phyloP scores from a whole-genome alignment of 2,797 vertebrate genomes.

The Alauda arvensis region DNA sequence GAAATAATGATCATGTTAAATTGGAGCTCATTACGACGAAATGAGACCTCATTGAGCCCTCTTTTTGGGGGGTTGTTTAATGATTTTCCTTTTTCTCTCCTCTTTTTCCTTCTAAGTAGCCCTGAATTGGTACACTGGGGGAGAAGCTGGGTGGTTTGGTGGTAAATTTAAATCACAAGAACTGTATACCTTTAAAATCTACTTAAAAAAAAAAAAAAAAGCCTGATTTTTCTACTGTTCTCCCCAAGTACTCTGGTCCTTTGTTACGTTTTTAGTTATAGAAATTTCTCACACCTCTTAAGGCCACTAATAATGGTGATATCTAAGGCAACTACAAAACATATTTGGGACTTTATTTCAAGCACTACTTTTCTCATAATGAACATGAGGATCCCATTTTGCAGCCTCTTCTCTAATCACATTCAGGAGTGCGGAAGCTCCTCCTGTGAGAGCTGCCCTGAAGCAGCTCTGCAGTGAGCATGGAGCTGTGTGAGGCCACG shows the following conservation, averaged over 20 bases:
- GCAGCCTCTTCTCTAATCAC: conserved; percentile 42
- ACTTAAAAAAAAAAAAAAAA: conserved; percentile 10
- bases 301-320: conserved; percentile 65
- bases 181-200: conserved; percentile 54
- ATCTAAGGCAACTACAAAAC: conserved; percentile 67
- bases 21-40: conserved; percentile 78
- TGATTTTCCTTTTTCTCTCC: conserved; percentile 62
- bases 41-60: conserved; percentile 75
- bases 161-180: conserved; percentile 65
- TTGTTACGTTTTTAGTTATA: conserved; percentile 61
- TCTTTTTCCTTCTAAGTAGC: conserved; percentile 58
- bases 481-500: not conserved
- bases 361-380: conserved; percentile 63
- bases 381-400: conserved; percentile 66
- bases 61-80: conserved; percentile 67
- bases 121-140: conserved; percentile 61
- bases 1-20: conserved; percentile 79
- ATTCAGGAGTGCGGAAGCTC: conserved; percentile 29
- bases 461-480: not conserved
- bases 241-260: conserved; percentile 60
- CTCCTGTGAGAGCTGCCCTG: not conserved
- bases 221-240: conserved; percentile 65
- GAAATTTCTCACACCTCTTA: conserved; percentile 70
- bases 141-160: conserved; percentile 62
- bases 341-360: conserved; percentile 69